Conservation (phyloP, 2,113 vertebrate genomes). For the Triplophysa rosa region DNA sequence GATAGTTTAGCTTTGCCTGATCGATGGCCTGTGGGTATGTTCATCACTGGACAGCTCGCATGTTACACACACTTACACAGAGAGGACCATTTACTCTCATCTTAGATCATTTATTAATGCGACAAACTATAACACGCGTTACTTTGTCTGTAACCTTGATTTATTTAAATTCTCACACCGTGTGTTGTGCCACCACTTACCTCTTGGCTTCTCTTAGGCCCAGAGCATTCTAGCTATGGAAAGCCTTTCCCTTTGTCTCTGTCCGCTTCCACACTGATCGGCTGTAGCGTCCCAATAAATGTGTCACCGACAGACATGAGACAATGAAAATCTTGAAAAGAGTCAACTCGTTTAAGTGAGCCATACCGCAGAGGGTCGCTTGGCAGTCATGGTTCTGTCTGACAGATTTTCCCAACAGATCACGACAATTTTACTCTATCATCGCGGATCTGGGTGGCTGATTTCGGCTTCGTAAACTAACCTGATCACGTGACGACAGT, state of each 20-base stretch:
- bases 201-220: conserved; percentile 82
- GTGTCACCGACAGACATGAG: conserved; percentile 64
- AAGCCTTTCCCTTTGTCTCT: conserved; percentile 82
- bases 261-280: conserved; percentile 66
- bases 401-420: conserved; percentile 37
- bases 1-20: background rate
- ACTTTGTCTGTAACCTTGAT: background rate
- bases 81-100: background rate
- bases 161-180: background rate
- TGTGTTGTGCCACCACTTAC: conserved; percentile 65
- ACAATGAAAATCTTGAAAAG: conserved; percentile 55
- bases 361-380: conserved; percentile 29
- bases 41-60: conserved; percentile 7
- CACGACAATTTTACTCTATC: conserved; percentile 35
- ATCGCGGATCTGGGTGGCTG: conserved; percentile 35
- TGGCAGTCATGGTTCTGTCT: conserved; percentile 44
- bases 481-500: conserved; percentile 53
- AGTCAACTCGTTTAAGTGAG: conserved; percentile 6
- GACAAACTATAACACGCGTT: background rate
- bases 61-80: background rate
- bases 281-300: conserved; percentile 58
- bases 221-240: conserved; percentile 80
- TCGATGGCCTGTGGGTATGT: conserved; percentile 3
- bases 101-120: background rate
- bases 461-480: conserved; percentile 42